Evolutionary conservation across 2,888 invertebrate species (phyloP), one percentile per base, ranked within the genome.

Genomic region (Poecilobothrus nobilitatus): DNA sequence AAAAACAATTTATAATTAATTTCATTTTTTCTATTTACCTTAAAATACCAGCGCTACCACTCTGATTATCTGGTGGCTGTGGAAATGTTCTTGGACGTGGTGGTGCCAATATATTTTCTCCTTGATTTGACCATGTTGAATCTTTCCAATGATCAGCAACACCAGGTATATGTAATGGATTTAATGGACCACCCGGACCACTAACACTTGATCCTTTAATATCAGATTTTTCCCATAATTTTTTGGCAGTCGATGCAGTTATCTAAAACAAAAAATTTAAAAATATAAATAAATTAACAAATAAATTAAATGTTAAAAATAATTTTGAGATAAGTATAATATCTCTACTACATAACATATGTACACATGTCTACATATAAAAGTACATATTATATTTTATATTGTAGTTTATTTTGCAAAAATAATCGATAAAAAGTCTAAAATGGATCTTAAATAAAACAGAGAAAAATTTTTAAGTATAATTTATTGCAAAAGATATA

Each of bases 181-280:
- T 85, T 84, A 89, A 82, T 85, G 89, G 86, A 82, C 88, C 88
- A 74, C 83, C 83, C 9, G 89, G 85, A 69, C 82, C 83, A 74
- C 77, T 76, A 69, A 74, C 76, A 20, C 79, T 77, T 62, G 87
- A 88, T 74, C 92, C 90, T 82, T 94, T 92, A 80, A 89, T 89
- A 81, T 89, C 89, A 73, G 90, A 88, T 81, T 88, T 91, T 84
- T 90, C 92, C 94, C 94, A 95, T 82, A 95, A 84, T 84, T 95
- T 95, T 84, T 95, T 95, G 82, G 94, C 92, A 83, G 94, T 92
- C 83, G 94, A 91, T 81, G 94, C 92, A 84, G 94, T 92, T 85
- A 94, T 94, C 94, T 95, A 86, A 69, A 86, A 86, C n/a, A n/a
- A 71, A 77, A 72, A 74, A 70, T 37, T 53, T 73, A 71, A 74